Evolutionary conservation across 2,113 vertebrate species (phyloP).

Genomic region (Crotalus tigris): DNA sequence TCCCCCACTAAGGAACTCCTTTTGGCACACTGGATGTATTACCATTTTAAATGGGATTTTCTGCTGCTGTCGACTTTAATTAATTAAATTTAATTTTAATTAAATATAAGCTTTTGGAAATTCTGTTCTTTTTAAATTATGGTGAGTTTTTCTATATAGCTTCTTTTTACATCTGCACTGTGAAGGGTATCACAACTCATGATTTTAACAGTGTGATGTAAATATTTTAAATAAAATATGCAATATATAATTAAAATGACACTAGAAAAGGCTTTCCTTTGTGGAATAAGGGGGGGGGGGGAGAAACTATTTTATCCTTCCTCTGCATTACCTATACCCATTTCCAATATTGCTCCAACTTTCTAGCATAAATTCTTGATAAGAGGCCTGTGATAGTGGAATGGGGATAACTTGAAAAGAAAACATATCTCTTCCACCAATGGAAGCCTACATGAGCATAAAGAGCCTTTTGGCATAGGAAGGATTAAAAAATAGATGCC

Average conservation of each 20-base stretch:
- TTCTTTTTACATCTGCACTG: not conserved
- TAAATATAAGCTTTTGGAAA: not conserved
- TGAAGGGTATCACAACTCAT: not conserved
- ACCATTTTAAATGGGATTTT: not conserved
- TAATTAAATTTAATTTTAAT: conserved; percentile 4
- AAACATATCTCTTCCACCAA: not conserved
- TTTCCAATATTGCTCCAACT: not conserved
- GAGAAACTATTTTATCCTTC: not conserved
- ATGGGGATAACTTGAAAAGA: not conserved
- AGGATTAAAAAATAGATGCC: not conserved
- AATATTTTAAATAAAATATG: not conserved
- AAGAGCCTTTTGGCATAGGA: not conserved
- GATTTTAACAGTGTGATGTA: not conserved
- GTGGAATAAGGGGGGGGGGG: not conserved
- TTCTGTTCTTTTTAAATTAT: not conserved
- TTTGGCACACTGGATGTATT: not conserved
- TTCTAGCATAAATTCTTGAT: too few species aligned
- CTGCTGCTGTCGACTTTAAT: not conserved
- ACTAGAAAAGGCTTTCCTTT: not conserved
- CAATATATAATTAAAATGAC: not conserved
- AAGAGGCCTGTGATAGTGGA: too few species aligned
- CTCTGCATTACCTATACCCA: not conserved
- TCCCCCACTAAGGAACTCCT: conserved; percentile 5
- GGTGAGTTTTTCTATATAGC: not conserved
- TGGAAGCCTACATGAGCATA: not conserved